These are phyloP conservation scores for Tachuris rubrigastra DNA, from an alignment of 2,113 vertebrate genomes.

Conservation along the genomic window DNA sequence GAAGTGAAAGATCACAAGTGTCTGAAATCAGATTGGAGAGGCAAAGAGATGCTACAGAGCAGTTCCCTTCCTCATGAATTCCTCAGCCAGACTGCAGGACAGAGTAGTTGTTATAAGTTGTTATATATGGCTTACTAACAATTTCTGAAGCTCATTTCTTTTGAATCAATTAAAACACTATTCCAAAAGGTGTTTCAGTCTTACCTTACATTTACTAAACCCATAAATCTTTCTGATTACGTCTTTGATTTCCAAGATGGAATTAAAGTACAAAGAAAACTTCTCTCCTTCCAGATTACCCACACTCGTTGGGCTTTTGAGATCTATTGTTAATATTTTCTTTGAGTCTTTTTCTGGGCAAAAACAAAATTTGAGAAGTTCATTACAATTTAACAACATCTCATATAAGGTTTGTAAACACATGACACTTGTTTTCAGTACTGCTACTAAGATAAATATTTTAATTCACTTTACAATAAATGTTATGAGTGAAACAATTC, in stretches of 20 bases:
- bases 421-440: not conserved
- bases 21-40: not conserved
- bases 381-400: not conserved
- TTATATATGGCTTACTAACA: not conserved
- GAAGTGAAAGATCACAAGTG: not conserved
- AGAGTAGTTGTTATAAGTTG: not conserved
- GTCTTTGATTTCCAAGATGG: constrained; percentile 82
- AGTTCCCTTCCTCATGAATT: not conserved
- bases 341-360: constrained; percentile 78
- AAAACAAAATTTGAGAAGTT: constrained; percentile 22
- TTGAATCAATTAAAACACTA: not conserved
- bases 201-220: constrained; percentile 82
- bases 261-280: constrained; percentile 85
- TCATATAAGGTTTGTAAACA: not conserved
- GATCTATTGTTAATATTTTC: constrained; percentile 78
- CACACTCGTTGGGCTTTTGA: constrained; percentile 76
- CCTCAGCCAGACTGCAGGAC: not conserved
- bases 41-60: not conserved
- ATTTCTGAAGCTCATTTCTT: not conserved
- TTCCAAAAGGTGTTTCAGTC: not conserved
- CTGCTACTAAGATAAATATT: not conserved
- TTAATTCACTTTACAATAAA: not conserved
- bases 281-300: constrained; percentile 77
- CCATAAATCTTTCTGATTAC: constrained; percentile 79
- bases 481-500: not conserved